Percentiles rank a stretch among this genome's conserved stretches.
Evolutionary conservation across 2,113 vertebrate species (phyloP).

Genomic region (Poeciliopsis turrubarensis): DNA sequence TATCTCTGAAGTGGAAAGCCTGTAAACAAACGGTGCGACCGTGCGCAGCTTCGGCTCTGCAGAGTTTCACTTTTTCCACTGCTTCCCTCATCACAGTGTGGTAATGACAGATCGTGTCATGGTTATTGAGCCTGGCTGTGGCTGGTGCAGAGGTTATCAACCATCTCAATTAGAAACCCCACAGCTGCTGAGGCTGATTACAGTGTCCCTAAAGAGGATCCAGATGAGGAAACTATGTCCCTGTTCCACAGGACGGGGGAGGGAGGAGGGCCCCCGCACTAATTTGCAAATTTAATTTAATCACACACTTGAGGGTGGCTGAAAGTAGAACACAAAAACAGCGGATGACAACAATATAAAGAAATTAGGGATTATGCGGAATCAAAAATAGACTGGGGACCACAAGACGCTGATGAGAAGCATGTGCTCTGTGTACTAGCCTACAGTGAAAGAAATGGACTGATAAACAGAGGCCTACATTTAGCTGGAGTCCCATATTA

Average conservation of each 20-base stretch:
- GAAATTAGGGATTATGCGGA: conserved; percentile 49
- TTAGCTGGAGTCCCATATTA: not conserved
- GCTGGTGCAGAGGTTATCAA: conserved; percentile 72
- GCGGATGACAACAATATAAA: conserved; percentile 60
- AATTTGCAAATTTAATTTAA: conserved; percentile 67
- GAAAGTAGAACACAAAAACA: conserved; percentile 60
- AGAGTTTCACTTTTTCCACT: conserved; percentile 59
- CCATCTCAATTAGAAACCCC: conserved; percentile 73
- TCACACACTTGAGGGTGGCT: conserved; percentile 51
- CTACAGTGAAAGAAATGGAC: not conserved
- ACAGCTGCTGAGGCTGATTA: conserved; percentile 69
- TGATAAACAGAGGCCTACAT: conserved; percentile 2
- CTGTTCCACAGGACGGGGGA: conserved; percentile 43
- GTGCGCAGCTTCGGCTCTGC: conserved; percentile 31
- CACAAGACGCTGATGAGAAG: conserved; percentile 36
- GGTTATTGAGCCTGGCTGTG: conserved; percentile 64
- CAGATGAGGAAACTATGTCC: conserved; percentile 68
- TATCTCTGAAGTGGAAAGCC: conserved; percentile 51
- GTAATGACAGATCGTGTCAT: conserved; percentile 72
- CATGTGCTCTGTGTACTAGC: conserved; percentile 30
- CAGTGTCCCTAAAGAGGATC: conserved; percentile 66
- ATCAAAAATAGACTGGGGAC: conserved; percentile 52
- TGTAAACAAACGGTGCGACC: conserved; percentile 65
- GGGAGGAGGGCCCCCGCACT: conserved; percentile 38
- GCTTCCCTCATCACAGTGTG: conserved; percentile 41